Percentiles rank a stretch among this genome's conserved stretches.
Evolutionary conservation across 2,797 vertebrate genomes (phyloP).

Genomic region (Diceros bicornis): DNA sequence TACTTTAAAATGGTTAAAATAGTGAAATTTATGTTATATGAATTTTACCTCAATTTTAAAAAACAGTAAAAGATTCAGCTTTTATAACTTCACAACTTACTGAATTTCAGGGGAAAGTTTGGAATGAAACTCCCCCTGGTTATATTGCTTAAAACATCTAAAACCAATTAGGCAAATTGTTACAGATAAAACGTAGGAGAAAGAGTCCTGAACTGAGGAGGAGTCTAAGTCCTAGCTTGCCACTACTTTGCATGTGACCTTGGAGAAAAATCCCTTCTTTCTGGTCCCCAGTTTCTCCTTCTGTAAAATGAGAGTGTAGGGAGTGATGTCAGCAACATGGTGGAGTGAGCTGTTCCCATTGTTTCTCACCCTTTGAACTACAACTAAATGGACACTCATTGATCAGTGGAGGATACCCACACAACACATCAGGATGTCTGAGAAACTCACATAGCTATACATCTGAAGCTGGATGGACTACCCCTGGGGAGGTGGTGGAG

Average conservation of each 20-base stretch:
- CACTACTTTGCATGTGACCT: conserved; percentile 8
- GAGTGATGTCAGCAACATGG: too few species aligned
- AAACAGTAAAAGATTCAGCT: not conserved
- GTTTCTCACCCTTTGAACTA: too few species aligned
- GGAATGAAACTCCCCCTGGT: not conserved
- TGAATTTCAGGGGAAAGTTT: not conserved
- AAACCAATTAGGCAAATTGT: not conserved
- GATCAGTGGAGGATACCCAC: too few species aligned
- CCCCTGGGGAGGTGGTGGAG: too few species aligned
- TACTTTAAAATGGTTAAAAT: too few species aligned
- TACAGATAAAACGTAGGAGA: not conserved
- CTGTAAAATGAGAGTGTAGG: not conserved
- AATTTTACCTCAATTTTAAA: too few species aligned
- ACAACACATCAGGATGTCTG: too few species aligned
- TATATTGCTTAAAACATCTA: not conserved
- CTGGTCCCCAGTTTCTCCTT: not conserved
- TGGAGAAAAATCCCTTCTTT: not conserved
- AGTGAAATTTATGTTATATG: too few species aligned
- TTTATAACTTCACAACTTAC: not conserved
- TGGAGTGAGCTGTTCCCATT: too few species aligned
- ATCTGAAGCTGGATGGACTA: too few species aligned
- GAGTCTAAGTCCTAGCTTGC: not conserved
- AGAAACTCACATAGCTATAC: too few species aligned
- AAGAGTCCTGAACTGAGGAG: not conserved
- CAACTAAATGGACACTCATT: too few species aligned